Evolutionary conservation across 2,113 vertebrate species (phyloP), one percentile per base, ranked within the genome.

Genomic region (Labeo catla): DNA sequence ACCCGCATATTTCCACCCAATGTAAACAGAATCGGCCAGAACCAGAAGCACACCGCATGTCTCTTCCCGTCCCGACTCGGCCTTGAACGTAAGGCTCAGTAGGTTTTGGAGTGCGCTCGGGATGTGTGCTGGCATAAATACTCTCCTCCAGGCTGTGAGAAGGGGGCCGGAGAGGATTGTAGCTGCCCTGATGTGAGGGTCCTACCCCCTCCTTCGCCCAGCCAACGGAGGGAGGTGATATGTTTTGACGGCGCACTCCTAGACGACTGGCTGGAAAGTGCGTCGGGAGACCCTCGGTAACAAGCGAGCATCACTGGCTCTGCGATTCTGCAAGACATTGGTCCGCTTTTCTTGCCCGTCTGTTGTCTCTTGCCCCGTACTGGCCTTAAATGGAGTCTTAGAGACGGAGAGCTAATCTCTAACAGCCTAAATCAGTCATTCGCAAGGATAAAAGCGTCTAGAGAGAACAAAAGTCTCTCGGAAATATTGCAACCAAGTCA

Each of bases 141-240:
- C 90, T 92, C 92, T 88, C 92, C 93, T 91, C 90, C 59, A 83
- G 89, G 68, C 89, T 89, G 72, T 47, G 65, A 76, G 84, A 87
- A 88, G 86, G 87, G 85, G 90, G 90, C 90, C 85, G 86, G 89
- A 90, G 91, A 92, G 92, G 92, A 93, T 93, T 93, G 93, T 95
- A 95, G 94, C 94, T 95, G 95, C 95, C 94, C 93, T 95, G 92
- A 90, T 94, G 88, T 91, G 89, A 90, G 86, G 86, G 90, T 43
- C 87, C 85, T 73, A 72, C 28, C 81, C 86, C 89, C 89, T 36
- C 80, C 91, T 76, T 36, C 88, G 78, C 90, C 91, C 87, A 73
- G 59, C 74, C 81, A n/a, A 19, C 45, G 2, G 90, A 91, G 91
- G 89, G 91, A 88, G 92, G 88, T 93, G 94, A 95, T 95, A 93